These are phyloP conservation scores for Triops longicaudatus DNA, from an alignment of 1,140 invertebrate genomes.

Conservation along the genomic window DNA sequence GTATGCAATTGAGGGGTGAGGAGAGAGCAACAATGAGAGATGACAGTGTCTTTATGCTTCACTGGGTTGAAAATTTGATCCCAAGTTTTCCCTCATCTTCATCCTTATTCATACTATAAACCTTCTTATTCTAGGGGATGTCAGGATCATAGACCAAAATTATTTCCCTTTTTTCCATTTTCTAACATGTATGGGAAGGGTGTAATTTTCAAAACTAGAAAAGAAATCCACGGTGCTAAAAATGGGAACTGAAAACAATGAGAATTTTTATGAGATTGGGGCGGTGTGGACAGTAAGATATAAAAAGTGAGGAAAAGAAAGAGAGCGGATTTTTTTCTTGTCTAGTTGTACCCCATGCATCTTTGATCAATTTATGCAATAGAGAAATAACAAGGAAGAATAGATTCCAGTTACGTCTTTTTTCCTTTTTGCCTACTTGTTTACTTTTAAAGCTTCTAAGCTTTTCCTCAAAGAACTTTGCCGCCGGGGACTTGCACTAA, in stretches of 20 bases:
- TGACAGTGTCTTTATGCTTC: no score
- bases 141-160: background rate
- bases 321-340: background rate
- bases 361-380: conserved; percentile 5
- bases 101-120: no score
- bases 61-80: no score
- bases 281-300: no score
- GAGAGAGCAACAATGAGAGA: no score
- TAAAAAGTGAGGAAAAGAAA: no score
- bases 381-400: background rate
- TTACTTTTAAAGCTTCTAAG: background rate
- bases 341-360: background rate
- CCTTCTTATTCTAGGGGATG: no score
- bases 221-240: background rate
- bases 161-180: background rate
- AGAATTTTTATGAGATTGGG: background rate
- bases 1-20: no score
- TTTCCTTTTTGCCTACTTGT: background rate
- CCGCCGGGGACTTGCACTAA: no score
- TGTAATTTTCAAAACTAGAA: background rate
- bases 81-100: no score
- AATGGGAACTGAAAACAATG: background rate
- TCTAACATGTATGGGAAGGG: background rate
- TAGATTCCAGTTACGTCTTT: background rate
- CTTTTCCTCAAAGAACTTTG: no score